Percentiles rank a stretch among this genome's conserved stretches.
phyloP scores from a whole-genome alignment of 1,140 invertebrate species.

The Bursaphelenchus mucronatus region DNA sequence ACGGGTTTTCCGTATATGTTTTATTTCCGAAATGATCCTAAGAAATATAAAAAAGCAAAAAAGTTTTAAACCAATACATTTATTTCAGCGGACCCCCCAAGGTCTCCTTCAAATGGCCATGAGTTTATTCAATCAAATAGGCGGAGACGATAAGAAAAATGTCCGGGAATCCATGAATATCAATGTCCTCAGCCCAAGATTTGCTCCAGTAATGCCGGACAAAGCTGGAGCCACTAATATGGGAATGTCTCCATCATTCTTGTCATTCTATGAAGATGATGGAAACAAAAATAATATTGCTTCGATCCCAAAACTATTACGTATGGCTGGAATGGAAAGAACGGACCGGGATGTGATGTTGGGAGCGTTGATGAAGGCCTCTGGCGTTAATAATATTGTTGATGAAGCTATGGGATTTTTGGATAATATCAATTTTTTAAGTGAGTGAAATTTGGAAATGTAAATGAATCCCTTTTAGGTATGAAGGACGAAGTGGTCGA shows the following conservation, averaged over 20 bases:
- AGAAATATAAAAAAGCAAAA: no score
- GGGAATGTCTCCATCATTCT: slow-evolving; percentile 50
- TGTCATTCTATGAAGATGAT: slow-evolving; percentile 51
- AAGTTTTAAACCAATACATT: neutral
- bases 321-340: slow-evolving; percentile 40
- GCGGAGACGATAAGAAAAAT: slow-evolving; percentile 16
- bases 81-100: slow-evolving; percentile 29
- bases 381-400: slow-evolving; percentile 46
- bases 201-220: slow-evolving; percentile 58
- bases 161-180: slow-evolving; percentile 29
- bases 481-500: slow-evolving; percentile 42
- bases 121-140: slow-evolving; percentile 26
- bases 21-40: no score
- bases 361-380: slow-evolving; percentile 53
- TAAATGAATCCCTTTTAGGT: slow-evolving; percentile 27
- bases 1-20: no score
- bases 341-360: slow-evolving; percentile 48
- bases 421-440: slow-evolving; percentile 51
- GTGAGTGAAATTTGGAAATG: slow-evolving; percentile 7
- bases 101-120: slow-evolving; percentile 29
- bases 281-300: slow-evolving; percentile 33
- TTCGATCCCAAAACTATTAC: slow-evolving; percentile 48
- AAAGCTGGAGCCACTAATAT: slow-evolving; percentile 36
- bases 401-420: slow-evolving; percentile 46
- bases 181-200: slow-evolving; percentile 46